Conservation (phyloP, 2,797 vertebrate species). For the Clamator glandarius region DNA sequence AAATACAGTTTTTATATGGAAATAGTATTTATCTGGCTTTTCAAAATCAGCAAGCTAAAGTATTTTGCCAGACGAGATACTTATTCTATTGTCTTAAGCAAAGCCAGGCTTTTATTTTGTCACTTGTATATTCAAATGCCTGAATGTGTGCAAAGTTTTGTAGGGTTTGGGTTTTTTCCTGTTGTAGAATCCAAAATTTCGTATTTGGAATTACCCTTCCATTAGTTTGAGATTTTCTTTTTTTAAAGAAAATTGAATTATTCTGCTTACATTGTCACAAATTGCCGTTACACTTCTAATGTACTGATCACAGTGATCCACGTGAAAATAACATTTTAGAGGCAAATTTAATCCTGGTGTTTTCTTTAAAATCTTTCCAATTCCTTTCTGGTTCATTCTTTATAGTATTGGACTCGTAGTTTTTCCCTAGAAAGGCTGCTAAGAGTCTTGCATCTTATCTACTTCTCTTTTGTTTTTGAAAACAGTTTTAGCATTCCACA, state of each 20-base stretch:
- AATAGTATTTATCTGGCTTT: neutral
- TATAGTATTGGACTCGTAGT: neutral
- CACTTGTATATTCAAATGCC: neutral
- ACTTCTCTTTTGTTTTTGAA: neutral
- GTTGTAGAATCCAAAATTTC: neutral
- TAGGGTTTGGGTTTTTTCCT: neutral
- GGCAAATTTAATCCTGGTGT: neutral
- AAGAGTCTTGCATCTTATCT: neutral
- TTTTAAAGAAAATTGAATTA: neutral
- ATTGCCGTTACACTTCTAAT: neutral
- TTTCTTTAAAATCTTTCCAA: neutral
- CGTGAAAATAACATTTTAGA: neutral
- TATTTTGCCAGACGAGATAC: neutral
- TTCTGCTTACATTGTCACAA: neutral
- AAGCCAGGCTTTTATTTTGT: neutral
- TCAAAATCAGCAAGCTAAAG: neutral
- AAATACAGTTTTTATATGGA: neutral
- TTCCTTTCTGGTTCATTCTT: neutral
- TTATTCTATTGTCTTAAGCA: neutral
- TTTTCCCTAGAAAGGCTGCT: neutral
- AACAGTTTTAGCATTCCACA: neutral
- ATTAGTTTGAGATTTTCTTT: too few species aligned
- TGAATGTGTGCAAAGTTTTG: neutral
- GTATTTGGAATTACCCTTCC: neutral
- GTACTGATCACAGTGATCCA: neutral